phyloP scores from a whole-genome alignment of 2,113 vertebrate species.

The Lampris incognitus region DNA sequence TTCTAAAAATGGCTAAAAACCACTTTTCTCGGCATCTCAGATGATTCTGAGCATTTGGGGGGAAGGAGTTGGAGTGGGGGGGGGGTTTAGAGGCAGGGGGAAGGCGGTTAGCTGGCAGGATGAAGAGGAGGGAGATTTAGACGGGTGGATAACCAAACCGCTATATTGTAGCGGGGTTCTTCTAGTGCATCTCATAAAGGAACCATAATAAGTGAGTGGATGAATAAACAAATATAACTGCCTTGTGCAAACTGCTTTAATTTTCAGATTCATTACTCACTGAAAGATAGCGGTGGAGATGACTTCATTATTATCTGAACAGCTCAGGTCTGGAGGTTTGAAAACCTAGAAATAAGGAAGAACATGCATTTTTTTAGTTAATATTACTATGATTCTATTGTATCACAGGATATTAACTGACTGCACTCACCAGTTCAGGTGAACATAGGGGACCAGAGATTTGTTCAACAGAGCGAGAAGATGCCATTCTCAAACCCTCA shows the following conservation, averaged over 20 bases:
- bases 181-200: too few relatives aligned
- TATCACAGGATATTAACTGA: not conserved
- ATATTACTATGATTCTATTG: not conserved
- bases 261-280: conserved; percentile 65
- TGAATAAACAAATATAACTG: too few relatives aligned
- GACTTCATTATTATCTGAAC: conserved; percentile 31
- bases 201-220: too few relatives aligned
- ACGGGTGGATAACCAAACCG: too few relatives aligned
- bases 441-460: conserved; percentile 28
- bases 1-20: too few relatives aligned
- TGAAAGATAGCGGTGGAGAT: conserved; percentile 20
- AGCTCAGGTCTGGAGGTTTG: conserved; percentile 71
- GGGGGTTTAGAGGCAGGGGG: too few relatives aligned
- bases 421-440: conserved; percentile 50
- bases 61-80: too few relatives aligned
- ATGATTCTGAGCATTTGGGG: too few relatives aligned
- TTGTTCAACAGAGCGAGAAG: conserved; percentile 31
- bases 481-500: conserved; percentile 31
- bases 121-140: too few relatives aligned
- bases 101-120: too few relatives aligned
- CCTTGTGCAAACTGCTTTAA: not conserved
- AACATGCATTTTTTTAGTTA: conserved; percentile 1
- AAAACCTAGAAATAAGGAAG: conserved; percentile 69
- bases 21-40: too few relatives aligned
- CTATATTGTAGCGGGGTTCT: too few relatives aligned